Evolutionary conservation across 2,888 invertebrate genomes (phyloP).

Genomic region (Parnassius orleans): DNA sequence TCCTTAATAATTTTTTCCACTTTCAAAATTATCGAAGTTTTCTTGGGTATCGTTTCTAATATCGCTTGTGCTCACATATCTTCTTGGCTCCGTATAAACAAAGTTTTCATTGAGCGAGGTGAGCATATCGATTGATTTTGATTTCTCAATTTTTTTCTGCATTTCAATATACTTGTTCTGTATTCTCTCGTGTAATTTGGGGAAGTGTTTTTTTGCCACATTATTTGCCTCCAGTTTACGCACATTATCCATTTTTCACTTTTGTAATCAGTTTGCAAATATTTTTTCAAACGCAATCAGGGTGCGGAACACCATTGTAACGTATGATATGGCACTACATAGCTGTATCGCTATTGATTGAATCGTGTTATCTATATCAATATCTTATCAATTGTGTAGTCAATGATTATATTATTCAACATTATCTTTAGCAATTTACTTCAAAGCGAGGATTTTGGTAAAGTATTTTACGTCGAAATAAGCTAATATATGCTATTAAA

Average conservation of each 20-base stretch:
- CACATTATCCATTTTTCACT: conserved; percentile 43
- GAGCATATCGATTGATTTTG: conserved; percentile 61
- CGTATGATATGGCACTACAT: conserved; percentile 18
- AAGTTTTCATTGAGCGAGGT: conserved; percentile 47
- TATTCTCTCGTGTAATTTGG: conserved; percentile 59
- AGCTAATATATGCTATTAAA: no score
- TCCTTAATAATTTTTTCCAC: conserved; percentile 32
- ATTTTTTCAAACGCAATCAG: conserved; percentile 2
- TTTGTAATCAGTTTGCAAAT: conserved; percentile 19
- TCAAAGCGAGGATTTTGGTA: conserved; percentile 16
- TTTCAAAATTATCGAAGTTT: conserved; percentile 26
- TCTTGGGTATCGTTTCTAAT: conserved; percentile 39
- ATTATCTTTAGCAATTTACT: conserved; percentile 38
- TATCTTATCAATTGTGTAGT: conserved; percentile 51
- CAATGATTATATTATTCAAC: conserved; percentile 65
- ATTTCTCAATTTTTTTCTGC: conserved; percentile 64
- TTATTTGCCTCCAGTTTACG: conserved; percentile 34
- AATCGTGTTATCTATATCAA: conserved; percentile 28
- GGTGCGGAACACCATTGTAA: conserved; percentile 13
- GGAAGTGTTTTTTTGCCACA: conserved; percentile 51
- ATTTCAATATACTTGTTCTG: conserved; percentile 66
- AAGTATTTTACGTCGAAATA: neutral
- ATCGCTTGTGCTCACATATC: conserved; percentile 42
- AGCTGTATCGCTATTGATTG: conserved; percentile 32
- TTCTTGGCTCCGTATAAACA: conserved; percentile 40